Evolutionary conservation across 2,888 invertebrate species (phyloP).

Genomic region (Polylopha cassiicola): DNA sequence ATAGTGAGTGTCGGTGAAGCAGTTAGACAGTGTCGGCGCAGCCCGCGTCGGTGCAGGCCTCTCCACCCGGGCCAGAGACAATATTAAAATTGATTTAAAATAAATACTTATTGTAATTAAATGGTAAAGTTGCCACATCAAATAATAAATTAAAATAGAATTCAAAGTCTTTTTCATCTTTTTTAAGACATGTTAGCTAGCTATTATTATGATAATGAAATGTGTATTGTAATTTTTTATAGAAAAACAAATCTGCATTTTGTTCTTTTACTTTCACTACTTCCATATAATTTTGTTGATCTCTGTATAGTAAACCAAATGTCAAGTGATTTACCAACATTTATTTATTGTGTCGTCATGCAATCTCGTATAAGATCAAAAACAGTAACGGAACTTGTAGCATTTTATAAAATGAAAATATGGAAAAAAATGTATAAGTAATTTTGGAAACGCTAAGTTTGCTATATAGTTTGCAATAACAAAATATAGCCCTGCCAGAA

Average conservation of each 20-base stretch:
- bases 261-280: slow-evolving; percentile 49
- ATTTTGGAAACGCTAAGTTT: slow-evolving; percentile 34
- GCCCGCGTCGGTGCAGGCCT: slow-evolving; percentile 48
- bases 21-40: slow-evolving; percentile 52
- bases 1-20: slow-evolving; percentile 71
- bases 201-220: slow-evolving; percentile 71
- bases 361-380: slow-evolving; percentile 34
- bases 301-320: slow-evolving; percentile 69
- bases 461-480: slow-evolving; percentile 51
- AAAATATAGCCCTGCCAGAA: slow-evolving; percentile 29
- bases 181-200: slow-evolving; percentile 75
- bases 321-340: slow-evolving; percentile 44
- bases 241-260: slow-evolving; percentile 71
- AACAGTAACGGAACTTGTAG: slow-evolving; percentile 30
- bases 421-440: slow-evolving; percentile 39
- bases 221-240: slow-evolving; percentile 72
- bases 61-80: slow-evolving; percentile 65
- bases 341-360: slow-evolving; percentile 46
- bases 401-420: slow-evolving; percentile 28
- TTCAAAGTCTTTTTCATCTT: slow-evolving; percentile 74
- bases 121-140: slow-evolving; percentile 75
- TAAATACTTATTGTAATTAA: slow-evolving; percentile 74
- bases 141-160: slow-evolving; percentile 67
- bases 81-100: slow-evolving; percentile 75
- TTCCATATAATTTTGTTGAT: slow-evolving; percentile 55